These are phyloP conservation scores for Thaleichthys pacificus DNA, from an alignment of 2,797 vertebrate genomes.

Conservation along the genomic window DNA sequence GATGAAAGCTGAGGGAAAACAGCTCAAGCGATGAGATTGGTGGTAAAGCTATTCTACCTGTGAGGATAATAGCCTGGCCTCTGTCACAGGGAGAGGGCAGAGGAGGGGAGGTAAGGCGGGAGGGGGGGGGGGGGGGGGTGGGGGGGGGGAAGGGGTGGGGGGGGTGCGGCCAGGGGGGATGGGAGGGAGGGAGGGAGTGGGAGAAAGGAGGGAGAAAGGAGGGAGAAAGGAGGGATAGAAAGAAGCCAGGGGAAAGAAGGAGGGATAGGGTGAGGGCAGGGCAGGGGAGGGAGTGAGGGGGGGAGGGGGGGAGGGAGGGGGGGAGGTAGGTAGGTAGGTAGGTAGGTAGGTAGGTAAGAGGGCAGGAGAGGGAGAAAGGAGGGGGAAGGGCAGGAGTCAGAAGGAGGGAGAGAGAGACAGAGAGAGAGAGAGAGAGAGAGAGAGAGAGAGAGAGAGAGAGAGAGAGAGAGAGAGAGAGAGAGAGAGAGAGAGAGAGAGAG, in stretches of 20 bases:
- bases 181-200: too few species aligned
- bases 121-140: conserved; percentile 8
- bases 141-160: too few species aligned
- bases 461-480: conserved; percentile 23
- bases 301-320: conserved; percentile 32
- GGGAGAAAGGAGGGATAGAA: too few species aligned
- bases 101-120: conserved; percentile 34
- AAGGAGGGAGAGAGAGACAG: background rate
- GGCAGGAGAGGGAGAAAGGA: too few species aligned
- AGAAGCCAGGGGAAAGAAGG: too few species aligned
- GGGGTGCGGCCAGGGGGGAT: too few species aligned
- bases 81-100: conserved; percentile 57
- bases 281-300: too few species aligned
- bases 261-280: too few species aligned
- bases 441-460: background rate
- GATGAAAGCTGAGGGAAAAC: conserved; percentile 15
- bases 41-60: conserved; percentile 49
- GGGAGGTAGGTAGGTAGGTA: conserved; percentile 11
- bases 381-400: background rate
- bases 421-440: background rate
- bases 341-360: conserved; percentile 1
- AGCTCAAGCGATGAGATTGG: conserved; percentile 42
- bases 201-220: too few species aligned
- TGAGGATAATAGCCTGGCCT: conserved; percentile 59
- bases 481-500: background rate